These are phyloP conservation scores for Mormyrus lacerda DNA, from an alignment of 2,113 vertebrate genomes.

Conservation along the genomic window DNA sequence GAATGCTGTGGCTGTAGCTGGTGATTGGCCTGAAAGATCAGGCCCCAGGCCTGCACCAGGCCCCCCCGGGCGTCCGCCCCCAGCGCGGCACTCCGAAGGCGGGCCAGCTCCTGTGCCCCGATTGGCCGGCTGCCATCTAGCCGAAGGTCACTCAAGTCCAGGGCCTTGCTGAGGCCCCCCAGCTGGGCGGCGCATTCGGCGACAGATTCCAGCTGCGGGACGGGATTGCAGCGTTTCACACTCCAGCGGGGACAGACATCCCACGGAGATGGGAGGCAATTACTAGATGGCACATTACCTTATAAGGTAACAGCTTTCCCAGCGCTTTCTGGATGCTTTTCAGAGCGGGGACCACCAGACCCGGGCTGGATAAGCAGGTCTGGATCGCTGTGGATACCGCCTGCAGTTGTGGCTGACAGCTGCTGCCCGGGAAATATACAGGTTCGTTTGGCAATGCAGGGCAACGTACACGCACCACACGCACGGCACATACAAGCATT, in stretches of 20 bases:
- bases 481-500: background rate
- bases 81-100: conserved; percentile 62
- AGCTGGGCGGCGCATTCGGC: conserved; percentile 71
- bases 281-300: conserved; percentile 60
- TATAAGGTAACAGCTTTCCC: conserved; percentile 86
- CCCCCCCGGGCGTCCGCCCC: conserved; percentile 69
- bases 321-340: conserved; percentile 83
- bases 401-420: conserved; percentile 75
- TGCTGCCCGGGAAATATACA: conserved; percentile 27
- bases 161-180: conserved; percentile 59
- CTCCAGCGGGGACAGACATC: background rate
- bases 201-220: conserved; percentile 67
- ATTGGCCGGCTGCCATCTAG: conserved; percentile 47
- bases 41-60: conserved; percentile 71
- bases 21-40: conserved; percentile 75
- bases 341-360: conserved; percentile 56
- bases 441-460: background rate
- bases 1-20: conserved; percentile 66
- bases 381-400: conserved; percentile 77
- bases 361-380: conserved; percentile 65
- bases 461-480: background rate
- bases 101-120: conserved; percentile 64
- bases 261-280: too few relatives aligned
- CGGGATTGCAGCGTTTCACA: background rate
- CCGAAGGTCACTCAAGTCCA: conserved; percentile 60